Evolutionary conservation across 2,888 invertebrate species (phyloP).

Genomic region (Megastigmus dorsalis): DNA sequence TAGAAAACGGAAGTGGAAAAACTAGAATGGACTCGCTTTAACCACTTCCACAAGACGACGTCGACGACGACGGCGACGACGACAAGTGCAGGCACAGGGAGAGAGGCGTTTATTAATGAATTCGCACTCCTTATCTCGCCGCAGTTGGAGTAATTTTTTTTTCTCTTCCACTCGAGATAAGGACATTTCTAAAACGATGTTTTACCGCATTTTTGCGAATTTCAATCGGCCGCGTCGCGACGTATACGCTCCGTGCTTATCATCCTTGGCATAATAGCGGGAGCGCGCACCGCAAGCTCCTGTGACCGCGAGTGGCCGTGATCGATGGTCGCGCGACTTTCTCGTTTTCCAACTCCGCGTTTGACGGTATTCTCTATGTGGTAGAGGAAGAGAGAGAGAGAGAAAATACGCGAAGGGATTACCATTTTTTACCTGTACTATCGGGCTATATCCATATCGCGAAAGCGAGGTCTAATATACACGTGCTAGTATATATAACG

Average conservation of each 20-base stretch:
- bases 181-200: conserved; percentile 5
- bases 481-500: too few relatives aligned
- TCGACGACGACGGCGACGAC: too few relatives aligned
- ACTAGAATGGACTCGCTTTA: conserved; percentile 9
- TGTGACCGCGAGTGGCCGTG: too few relatives aligned
- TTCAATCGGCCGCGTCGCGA: too few relatives aligned
- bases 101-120: background rate
- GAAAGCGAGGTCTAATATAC: conserved; percentile 35
- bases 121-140: conserved; percentile 10
- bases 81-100: too few relatives aligned
- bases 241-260: too few relatives aligned
- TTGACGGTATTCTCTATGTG: too few relatives aligned
- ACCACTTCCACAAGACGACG: conserved; percentile 37
- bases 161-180: background rate
- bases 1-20: conserved; percentile 9
- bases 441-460: conserved; percentile 13
- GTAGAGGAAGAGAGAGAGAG: too few relatives aligned
- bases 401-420: conserved; percentile 24
- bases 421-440: conserved; percentile 45
- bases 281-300: background rate
- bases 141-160: background rate
- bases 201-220: background rate
- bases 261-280: background rate
- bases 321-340: background rate
- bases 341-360: background rate